Percentiles rank a stretch among this genome's conserved stretches.
These are phyloP conservation scores for Galemys pyrenaicus DNA, from an alignment of 2,113 vertebrate species.

Conservation along the genomic window DNA sequence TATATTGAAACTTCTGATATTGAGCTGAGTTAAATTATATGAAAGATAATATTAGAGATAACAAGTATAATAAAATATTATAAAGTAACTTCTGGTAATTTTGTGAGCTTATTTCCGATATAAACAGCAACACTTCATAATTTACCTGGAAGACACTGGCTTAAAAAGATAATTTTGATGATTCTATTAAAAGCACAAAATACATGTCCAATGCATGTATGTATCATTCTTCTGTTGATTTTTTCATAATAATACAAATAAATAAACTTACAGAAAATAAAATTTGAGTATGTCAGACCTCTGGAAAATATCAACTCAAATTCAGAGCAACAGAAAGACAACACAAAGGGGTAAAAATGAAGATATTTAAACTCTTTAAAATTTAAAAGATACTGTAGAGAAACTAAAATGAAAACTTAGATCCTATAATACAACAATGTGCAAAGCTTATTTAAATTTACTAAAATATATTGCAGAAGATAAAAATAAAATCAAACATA, in stretches of 20 bases:
- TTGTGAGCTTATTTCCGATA: neutral
- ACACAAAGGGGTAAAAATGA: neutral
- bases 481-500: neutral
- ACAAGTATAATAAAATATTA: neutral
- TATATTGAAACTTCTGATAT: neutral
- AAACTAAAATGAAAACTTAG: slow-evolving; percentile 12
- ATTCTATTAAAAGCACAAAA: neutral
- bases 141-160: neutral
- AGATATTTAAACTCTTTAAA: neutral
- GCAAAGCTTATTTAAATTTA: neutral
- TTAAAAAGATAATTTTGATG: neutral
- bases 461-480: neutral
- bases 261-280: slow-evolving; percentile 35
- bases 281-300: neutral
- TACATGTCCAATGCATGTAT: neutral
- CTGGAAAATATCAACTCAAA: slow-evolving; percentile 6
- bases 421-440: neutral
- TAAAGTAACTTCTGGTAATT: neutral
- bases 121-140: neutral
- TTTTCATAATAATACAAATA: neutral
- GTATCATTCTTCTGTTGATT: neutral
- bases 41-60: neutral
- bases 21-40: neutral
- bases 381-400: neutral
- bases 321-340: slow-evolving; percentile 22